Base-by-base conservation (phyloP, 2,113 vertebrate genomes). In the Charadrius vociferus region DNA sequence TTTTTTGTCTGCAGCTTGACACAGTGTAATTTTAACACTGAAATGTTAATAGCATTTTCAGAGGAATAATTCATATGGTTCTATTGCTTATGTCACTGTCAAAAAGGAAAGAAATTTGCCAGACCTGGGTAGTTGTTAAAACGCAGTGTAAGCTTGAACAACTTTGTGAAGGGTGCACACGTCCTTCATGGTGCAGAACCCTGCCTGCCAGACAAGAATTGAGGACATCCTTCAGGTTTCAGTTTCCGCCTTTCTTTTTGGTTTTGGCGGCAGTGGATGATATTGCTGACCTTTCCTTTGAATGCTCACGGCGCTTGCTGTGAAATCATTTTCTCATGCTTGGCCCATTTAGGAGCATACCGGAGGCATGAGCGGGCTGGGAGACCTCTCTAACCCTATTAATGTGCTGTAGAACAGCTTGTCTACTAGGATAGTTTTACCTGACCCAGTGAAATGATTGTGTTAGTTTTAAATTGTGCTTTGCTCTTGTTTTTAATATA, bases 11-110 rank as follows among this genome's bases (percentile, higher is more conserved):
- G 36, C 30, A 61, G 7, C 27, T 91, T 87, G 84, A 70, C 56
- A 75, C 36, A 52, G 30, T 77, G 43, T 92, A 84, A 92, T 95
- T 95, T 95, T 91, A 89, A 80, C 21, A 19, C 50, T 74, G n/a
- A 93, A 88, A 91, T 59, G 88, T 78, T 93, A 95, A 90, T 90
- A 92, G 41, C 14, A 36, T 96, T 94, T 93, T n/a, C 34, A 74
- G 30, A 32, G 32, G 30, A 81, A 53, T 95, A 84, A 93, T 92
- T 95, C 5, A 41, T 84, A 19, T 3, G 9, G 16, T 81, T 94
- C 52, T 79, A 32, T 79, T 93, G 75, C 72, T 90, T 95, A 63
- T 88, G 65, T 74, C 82, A 67, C 9, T 79, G 80, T 68, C 78
- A 68, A 78, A 78, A 86, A 79, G 21, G 23, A 86, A 75, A 62